Conservation (phyloP, 1,140 invertebrate species). For the Lysiphlebus fabarum region DNA sequence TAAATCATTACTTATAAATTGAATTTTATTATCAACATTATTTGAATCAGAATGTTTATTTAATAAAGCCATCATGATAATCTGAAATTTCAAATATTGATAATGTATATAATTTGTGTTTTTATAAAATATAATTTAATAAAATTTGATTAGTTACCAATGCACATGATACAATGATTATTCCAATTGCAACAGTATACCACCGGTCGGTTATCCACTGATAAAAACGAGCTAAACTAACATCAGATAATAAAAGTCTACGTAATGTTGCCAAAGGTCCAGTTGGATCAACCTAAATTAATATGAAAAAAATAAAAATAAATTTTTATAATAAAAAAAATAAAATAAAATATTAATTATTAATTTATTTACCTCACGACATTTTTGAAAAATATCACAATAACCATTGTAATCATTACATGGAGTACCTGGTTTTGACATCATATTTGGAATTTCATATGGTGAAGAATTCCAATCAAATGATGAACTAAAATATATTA, state of each 20-base stretch:
- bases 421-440: conserved; percentile 87
- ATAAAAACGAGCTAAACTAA: conserved; percentile 81
- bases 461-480: conserved; percentile 86
- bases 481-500: conserved; percentile 64
- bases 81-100: conserved; percentile 1
- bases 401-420: conserved; percentile 99
- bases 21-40: conserved; percentile 3
- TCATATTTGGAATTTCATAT: conserved; percentile 88
- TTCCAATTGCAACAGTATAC: conserved; percentile 76
- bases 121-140: not conserved
- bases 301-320: conserved; percentile 15
- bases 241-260: conserved; percentile 81
- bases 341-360: not conserved
- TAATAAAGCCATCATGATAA: conserved; percentile 5
- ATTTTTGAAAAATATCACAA: conserved; percentile 98
- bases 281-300: conserved; percentile 79
- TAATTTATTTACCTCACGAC: conserved; percentile 68
- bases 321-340: not conserved
- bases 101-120: not conserved
- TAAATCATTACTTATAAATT: conserved; percentile 2
- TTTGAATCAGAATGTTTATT: conserved; percentile 18
- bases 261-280: conserved; percentile 85
- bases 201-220: conserved; percentile 81
- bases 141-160: conserved; percentile 12
- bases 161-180: conserved; percentile 63